Base-by-base conservation (phyloP, 2,888 invertebrate genomes). In the Cotesia congregata region DNA sequence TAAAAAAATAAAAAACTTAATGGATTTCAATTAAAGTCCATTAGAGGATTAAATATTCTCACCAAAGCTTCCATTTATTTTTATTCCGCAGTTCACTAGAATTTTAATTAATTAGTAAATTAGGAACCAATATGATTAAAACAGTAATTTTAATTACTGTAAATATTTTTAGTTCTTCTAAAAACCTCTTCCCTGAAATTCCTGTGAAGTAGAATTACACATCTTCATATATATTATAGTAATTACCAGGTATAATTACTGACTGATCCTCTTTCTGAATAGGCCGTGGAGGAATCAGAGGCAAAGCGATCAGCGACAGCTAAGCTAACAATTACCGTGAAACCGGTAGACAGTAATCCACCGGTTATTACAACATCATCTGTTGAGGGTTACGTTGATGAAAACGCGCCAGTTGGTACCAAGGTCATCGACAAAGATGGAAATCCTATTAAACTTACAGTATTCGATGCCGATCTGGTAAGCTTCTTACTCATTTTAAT, bases 401-500 rank as follows among this genome's bases (percentile, higher is more conserved):
- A 97, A 88, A 97, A 96, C 87, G 95, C 97, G 0, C 93, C 95
- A 0, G 92, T 94, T 72, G 97, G 96, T n/a, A 96, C 96, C 1
- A 93, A 92, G 85, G 94, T 97, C 2, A 86, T 95, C 72, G 95
- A 95, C 84, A 86, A 87, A 0, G 90, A 91, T 9, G 93, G 93
- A 38, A 90, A 91, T 41, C 94, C 97, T 0, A 93, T 98, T 61
- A 90, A 91, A 12, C 92, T 98, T 70, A 92, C 92, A 7, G 96
- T 97, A 6, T 92, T 93, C 5, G 98, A 98, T 89, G 94, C 94
- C 50, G 98, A 98, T 91, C 91, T 96, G 91, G 96, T 96, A 90
- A 92, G 93, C 90, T 17, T 1, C 12, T 50, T 4, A 50, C 12
- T 50, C 7, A 50, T 50, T 50, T 4, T 12, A 50, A 12, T 12